phyloP scores from a whole-genome alignment of 2,888 invertebrate species.

The Cephonodes hylas region DNA sequence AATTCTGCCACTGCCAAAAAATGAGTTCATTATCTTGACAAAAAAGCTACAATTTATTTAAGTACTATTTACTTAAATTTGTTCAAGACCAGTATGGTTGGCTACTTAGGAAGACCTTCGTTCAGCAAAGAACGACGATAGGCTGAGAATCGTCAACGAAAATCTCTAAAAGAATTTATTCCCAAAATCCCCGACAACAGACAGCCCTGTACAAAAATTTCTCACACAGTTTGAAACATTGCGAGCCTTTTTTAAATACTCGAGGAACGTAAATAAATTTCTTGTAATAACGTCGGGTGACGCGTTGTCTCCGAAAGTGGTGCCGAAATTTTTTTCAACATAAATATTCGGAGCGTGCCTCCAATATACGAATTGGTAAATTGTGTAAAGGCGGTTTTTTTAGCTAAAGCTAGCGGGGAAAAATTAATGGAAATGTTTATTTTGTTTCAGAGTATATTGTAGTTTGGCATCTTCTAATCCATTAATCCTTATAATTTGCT shows the following conservation, averaged over 20 bases:
- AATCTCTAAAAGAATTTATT: neutral
- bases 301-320: slow-evolving; percentile 28
- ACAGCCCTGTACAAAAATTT: slow-evolving; percentile 13
- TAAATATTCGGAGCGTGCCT: neutral
- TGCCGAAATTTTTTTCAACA: slow-evolving; percentile 29
- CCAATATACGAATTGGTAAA: neutral
- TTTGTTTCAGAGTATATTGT: too few relatives aligned
- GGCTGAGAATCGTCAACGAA: too few relatives aligned
- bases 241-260: slow-evolving; percentile 29
- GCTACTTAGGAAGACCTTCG: too few relatives aligned
- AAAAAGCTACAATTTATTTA: too few relatives aligned
- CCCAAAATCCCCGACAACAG: neutral
- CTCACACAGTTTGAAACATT: slow-evolving; percentile 15
- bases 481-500: too few relatives aligned
- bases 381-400: neutral
- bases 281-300: slow-evolving; percentile 56
- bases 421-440: too few relatives aligned
- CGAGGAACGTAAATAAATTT: slow-evolving; percentile 63
- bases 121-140: too few relatives aligned
- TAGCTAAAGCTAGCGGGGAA: neutral
- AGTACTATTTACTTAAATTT: too few relatives aligned
- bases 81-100: too few relatives aligned
- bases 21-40: too few relatives aligned
- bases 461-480: too few relatives aligned
- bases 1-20: too few relatives aligned